Conservation (phyloP, 1,140 invertebrate genomes). For the Zelostemma sp. region DNA sequence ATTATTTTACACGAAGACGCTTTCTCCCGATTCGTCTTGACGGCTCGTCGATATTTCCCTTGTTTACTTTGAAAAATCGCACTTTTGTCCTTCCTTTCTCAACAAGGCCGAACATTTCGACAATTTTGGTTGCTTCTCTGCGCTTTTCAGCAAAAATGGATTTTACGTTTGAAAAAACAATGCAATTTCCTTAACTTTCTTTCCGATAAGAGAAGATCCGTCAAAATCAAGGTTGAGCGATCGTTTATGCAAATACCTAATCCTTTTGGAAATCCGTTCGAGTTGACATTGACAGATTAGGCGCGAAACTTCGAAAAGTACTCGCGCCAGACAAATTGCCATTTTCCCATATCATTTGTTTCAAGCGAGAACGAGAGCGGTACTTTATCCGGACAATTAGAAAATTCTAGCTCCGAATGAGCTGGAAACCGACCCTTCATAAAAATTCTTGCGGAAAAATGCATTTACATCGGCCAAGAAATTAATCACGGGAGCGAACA, state of each 20-base stretch:
- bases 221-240: constrained; percentile 59
- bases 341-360: constrained; percentile 58
- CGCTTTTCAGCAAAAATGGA: too few species aligned
- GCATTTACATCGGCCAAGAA: constrained; percentile 40
- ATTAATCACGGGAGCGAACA: constrained; percentile 56
- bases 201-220: constrained; percentile 40
- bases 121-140: too few species aligned
- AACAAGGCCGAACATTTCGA: neutral
- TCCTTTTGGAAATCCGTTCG: constrained; percentile 63
- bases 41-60: constrained; percentile 31
- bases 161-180: too few species aligned
- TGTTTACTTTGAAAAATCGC: constrained; percentile 9
- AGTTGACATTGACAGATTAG: constrained; percentile 65
- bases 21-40: constrained; percentile 30
- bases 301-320: constrained; percentile 31
- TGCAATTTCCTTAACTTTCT: too few species aligned
- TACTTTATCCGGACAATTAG: constrained; percentile 16
- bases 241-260: constrained; percentile 69
- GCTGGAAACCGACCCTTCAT: neutral
- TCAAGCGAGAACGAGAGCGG: constrained; percentile 28
- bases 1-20: constrained; percentile 58
- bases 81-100: neutral
- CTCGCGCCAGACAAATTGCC: constrained; percentile 55
- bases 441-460: constrained; percentile 20
- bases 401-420: constrained; percentile 3